These are phyloP conservation scores for Drosophila kanekoi DNA, from an alignment of 2,888 invertebrate species.

Conservation along the genomic window DNA sequence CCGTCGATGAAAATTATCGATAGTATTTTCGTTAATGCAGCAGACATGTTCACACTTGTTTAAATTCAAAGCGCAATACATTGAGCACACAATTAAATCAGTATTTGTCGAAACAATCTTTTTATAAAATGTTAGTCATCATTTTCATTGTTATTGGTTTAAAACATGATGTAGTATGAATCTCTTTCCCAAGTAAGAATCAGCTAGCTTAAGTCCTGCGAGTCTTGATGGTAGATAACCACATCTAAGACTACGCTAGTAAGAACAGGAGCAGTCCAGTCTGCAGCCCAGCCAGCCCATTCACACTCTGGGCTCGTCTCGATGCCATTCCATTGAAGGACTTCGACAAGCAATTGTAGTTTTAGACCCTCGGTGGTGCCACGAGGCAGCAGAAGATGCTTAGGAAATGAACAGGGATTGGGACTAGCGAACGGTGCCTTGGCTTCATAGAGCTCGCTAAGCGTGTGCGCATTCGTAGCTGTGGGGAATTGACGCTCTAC, in stretches of 20 bases:
- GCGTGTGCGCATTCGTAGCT: constrained; percentile 86
- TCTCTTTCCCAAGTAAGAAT: too few species aligned
- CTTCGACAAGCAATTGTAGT: constrained; percentile 87
- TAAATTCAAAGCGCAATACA: too few species aligned
- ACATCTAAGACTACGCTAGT: constrained; percentile 41
- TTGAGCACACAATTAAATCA: too few species aligned
- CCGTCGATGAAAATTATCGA: neutral
- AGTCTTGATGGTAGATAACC: constrained; percentile 32
- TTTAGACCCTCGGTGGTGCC: constrained; percentile 87
- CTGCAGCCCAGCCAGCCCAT: neutral
- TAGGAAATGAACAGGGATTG: constrained; percentile 85
- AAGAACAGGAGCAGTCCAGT: constrained; percentile 12
- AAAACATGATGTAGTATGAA: too few species aligned
- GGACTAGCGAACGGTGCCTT: constrained; percentile 49
- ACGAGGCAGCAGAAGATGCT: constrained; percentile 88
- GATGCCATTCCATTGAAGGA: constrained; percentile 83
- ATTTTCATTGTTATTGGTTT: too few species aligned
- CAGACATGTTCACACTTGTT: too few species aligned
- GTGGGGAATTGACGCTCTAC: constrained; percentile 75
- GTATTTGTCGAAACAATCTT: too few species aligned
- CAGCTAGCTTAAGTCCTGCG: too few species aligned
- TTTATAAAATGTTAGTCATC: too few species aligned
- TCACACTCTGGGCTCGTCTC: constrained; percentile 6
- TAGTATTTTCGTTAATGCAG: neutral
- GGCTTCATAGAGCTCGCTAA: constrained; percentile 84